Evolutionary conservation across 2,888 invertebrate genomes (phyloP).

Genomic region (Cosmia pyralina): DNA sequence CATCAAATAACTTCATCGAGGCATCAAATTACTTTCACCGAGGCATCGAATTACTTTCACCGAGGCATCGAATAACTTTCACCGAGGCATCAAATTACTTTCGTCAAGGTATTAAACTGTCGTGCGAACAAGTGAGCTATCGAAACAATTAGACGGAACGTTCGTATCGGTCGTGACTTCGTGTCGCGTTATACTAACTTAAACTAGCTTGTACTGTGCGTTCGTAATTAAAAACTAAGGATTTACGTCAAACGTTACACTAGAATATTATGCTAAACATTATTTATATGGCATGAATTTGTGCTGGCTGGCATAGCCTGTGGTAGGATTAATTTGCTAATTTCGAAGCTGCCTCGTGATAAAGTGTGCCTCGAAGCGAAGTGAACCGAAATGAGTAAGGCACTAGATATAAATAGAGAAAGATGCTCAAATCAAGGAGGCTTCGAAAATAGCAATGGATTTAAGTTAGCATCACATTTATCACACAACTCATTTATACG

Average conservation of each 20-base stretch:
- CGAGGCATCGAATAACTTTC: constrained; percentile 23
- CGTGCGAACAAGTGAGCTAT: constrained; percentile 37
- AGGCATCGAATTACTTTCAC: background rate
- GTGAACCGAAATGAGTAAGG: constrained; percentile 28
- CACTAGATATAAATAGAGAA: constrained; percentile 26
- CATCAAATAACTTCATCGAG: too few relatives aligned
- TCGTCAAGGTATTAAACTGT: background rate
- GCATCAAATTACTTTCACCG: too few relatives aligned
- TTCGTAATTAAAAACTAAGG: constrained; percentile 68
- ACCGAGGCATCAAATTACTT: constrained; percentile 15
- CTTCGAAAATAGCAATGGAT: constrained; percentile 37
- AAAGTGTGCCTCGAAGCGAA: constrained; percentile 21
- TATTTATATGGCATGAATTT: constrained; percentile 74
- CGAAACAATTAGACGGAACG: constrained; percentile 68
- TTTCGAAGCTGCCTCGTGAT: constrained; percentile 34
- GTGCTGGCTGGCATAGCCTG: constrained; percentile 67
- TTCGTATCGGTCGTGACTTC: constrained; percentile 81
- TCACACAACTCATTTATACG: constrained; percentile 49
- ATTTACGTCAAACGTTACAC: constrained; percentile 65
- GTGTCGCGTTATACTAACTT: constrained; percentile 75
- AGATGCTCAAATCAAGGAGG: constrained; percentile 27
- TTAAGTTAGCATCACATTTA: constrained; percentile 52
- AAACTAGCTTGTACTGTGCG: constrained; percentile 87
- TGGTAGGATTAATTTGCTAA: constrained; percentile 39
- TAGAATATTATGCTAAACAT: constrained; percentile 69